These are phyloP conservation scores for Lepus townsendii DNA, from an alignment of 2,797 vertebrate genomes.

Conservation along the genomic window DNA sequence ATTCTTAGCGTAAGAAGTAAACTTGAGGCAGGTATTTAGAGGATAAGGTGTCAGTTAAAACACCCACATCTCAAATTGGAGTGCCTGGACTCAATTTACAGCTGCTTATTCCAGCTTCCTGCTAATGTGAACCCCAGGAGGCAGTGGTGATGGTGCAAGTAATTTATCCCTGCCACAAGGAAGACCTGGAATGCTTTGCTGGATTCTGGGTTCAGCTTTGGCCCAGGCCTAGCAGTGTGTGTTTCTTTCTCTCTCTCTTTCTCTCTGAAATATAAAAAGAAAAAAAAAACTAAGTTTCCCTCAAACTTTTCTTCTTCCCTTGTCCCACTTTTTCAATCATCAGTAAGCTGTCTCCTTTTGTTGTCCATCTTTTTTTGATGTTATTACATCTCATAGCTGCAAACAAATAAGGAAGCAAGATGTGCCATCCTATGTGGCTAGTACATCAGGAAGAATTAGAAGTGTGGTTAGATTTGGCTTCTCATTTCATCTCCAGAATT, in stretches of 20 bases:
- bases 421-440: neutral
- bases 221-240: too few species aligned
- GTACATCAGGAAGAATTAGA: neutral
- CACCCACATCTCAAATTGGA: too few species aligned
- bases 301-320: neutral
- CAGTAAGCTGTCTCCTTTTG: neutral
- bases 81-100: too few species aligned
- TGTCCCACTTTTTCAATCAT: neutral
- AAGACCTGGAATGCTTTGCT: too few species aligned
- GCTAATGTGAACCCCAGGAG: too few species aligned
- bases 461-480: neutral
- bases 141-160: too few species aligned
- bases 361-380: neutral
- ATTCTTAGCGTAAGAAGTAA: constrained; percentile 16
- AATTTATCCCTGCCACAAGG: too few species aligned
- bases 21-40: neutral
- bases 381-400: neutral
- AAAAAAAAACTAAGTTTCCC: neutral
- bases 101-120: too few species aligned
- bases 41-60: too few species aligned
- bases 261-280: too few species aligned
- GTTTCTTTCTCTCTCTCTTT: too few species aligned
- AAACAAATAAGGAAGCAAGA: neutral
- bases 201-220: too few species aligned
- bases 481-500: neutral